Percentiles rank a stretch among this genome's conserved stretches.
These are phyloP conservation scores for Agraylea sexmaculata DNA, from an alignment of 1,140 invertebrate genomes.

Conservation along the genomic window DNA sequence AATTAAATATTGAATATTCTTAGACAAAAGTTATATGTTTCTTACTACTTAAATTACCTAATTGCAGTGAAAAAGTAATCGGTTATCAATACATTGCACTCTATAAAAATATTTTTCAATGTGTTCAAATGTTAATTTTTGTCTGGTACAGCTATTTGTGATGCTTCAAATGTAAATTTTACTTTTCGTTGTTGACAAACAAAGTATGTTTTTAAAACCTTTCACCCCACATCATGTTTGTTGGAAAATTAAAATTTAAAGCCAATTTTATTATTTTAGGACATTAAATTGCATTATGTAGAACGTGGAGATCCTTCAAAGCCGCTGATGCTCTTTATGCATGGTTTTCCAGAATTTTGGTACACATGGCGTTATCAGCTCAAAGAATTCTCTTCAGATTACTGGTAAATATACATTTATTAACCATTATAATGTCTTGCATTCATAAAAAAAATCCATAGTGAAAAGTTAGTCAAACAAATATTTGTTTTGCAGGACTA, in stretches of 20 bases:
- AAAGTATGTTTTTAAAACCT: not conserved
- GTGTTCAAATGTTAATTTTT: no score
- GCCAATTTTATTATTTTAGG: slow-evolving; percentile 35
- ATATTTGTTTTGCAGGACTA: slow-evolving; percentile 38
- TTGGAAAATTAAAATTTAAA: not conserved
- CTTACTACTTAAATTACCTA: no score
- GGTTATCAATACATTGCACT: no score
- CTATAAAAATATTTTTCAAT: no score
- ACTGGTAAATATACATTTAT: slow-evolving; percentile 12
- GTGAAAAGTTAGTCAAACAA: not conserved
- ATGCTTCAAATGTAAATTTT: not conserved
- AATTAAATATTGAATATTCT: no score
- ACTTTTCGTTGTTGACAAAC: not conserved
- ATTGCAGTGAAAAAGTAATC: no score
- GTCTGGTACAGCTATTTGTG: no score
- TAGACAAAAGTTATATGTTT: no score
- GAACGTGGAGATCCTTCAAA: slow-evolving; percentile 47
- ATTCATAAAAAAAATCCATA: not conserved
- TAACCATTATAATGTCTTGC: not conserved
- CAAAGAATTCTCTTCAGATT: slow-evolving; percentile 18
- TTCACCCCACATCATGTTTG: not conserved
- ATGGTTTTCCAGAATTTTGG: slow-evolving; percentile 74
- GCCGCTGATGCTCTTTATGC: slow-evolving; percentile 54
- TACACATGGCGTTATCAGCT: slow-evolving; percentile 58
- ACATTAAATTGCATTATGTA: slow-evolving; percentile 67